Conservation (phyloP, 2,113 vertebrate species). For the Corythornis vintsioides region DNA sequence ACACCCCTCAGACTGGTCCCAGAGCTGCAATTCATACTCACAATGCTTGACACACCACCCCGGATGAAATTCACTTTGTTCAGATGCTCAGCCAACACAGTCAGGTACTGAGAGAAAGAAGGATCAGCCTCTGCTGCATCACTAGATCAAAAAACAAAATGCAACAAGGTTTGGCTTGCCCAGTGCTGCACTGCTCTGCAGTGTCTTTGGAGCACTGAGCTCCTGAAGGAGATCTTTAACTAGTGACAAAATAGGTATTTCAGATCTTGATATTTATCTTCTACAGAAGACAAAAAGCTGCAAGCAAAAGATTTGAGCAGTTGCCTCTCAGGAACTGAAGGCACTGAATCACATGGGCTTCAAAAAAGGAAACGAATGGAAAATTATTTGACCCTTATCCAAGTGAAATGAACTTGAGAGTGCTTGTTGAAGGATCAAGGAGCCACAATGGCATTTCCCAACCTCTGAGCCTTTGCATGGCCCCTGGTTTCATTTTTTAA, state of each 20-base stretch:
- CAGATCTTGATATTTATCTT: not conserved
- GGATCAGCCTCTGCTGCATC: not conserved
- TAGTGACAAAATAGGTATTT: not conserved
- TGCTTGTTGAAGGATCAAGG: not conserved
- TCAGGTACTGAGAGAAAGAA: conserved; percentile 70
- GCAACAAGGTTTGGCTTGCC: not conserved
- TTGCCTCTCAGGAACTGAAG: not conserved
- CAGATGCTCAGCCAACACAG: conserved; percentile 44
- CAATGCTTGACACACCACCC: conserved; percentile 69
- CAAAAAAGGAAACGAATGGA: conserved; percentile 60
- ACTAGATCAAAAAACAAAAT: conserved; percentile 9
- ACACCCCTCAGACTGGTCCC: not conserved
- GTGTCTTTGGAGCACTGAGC: not conserved
- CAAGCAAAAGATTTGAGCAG: not conserved
- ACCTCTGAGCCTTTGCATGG: not conserved
- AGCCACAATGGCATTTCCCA: conserved; percentile 42
- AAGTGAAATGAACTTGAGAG: conserved; percentile 25
- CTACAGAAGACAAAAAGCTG: not conserved
- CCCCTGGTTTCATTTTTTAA: conserved; percentile 24
- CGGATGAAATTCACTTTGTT: conserved; percentile 81
- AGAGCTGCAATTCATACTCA: conserved; percentile 63
- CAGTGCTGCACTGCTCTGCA: not conserved
- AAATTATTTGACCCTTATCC: conserved; percentile 54
- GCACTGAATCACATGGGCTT: conserved; percentile 15
- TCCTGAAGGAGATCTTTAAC: not conserved